Base-by-base conservation (phyloP, 2,888 invertebrate species). In the Mimumesa dahlbomi region DNA sequence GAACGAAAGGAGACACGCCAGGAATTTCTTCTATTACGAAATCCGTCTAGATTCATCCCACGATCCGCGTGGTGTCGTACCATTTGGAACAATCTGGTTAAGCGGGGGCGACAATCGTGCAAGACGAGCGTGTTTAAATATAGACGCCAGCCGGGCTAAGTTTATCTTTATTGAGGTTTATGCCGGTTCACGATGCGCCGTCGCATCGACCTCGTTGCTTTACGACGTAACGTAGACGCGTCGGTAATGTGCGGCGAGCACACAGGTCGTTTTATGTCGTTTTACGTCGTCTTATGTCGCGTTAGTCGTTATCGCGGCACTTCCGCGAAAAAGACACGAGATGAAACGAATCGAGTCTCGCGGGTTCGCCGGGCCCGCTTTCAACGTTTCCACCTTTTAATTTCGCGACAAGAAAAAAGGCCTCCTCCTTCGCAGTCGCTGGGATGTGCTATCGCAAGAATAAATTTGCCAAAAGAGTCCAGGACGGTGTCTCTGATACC, bases 91-190 rank as follows among this genome's bases (percentile, higher is more conserved):
- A 50, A 68, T 61, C 59, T 42, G 50, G 25, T 48, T 34, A 40
- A 63, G 50, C 49, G 48, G 53, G 45, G 34, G 49, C 53, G 67
- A 62, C 68, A 50, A 54, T 58, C 42, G 61, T 48, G 72, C 64
- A 64, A 69, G 76, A 73, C 50, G 50, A 38, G 62, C 62, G 48
- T 36, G 70, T 73, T 82, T 84, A 84, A 85, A 85, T 84, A 84
- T 85, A 85, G 84, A 80, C 73, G 65, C 7, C 73, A 68, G 71
- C 75, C 73, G 77, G 75, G 80, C 82, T 81, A 77, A 84, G 80
- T 84, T 84, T 81, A 83, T 85, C 84, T 84, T 83, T 83, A 84
- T 85, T 80, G 83, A 84, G 75, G 82, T 82, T 84, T 81, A 79
- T 81, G 78, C 61, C 66, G 72, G 77, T 80, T 75, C 75, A 80